Evolutionary conservation across 2,888 invertebrate species (phyloP), one percentile per base, ranked within the genome.

Genomic region (Pseudanteris insignis): DNA sequence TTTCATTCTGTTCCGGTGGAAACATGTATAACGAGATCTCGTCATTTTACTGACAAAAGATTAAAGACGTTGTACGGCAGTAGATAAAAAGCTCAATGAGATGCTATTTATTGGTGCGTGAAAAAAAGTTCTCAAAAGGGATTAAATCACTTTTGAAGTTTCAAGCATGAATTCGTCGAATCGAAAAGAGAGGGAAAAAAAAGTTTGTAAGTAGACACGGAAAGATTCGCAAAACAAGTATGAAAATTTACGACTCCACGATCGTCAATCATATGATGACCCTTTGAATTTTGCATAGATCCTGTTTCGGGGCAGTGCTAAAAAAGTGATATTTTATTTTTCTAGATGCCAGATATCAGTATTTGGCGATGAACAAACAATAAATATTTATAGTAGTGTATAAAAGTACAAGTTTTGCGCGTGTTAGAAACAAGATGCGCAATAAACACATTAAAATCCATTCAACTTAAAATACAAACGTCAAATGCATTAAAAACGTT

Each of bases 351-450:
- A 43, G 50, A 46, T 51, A n/a, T n/a, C n/a, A 44, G 32, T 59
- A 53, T 53, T 60, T 60, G 60, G 60, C 60, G 53, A 60, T 60
- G 48, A 53, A 43, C 47, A 53, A 53, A 60, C 47, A 60, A 60
- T 60, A 53, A 60, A 53, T 60, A 60, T 60, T 60, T 46, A 60
- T 53, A 60, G 34, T 60, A 41, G 60, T 60, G 60, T 60, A 60
- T 60, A 60, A 60, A 60, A 60, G 60, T 60, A 60, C 60, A 60
- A 60, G 60, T 60, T 59, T 60, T 47, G 53, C 60, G 53, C 53
- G 47, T 53, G 53, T 60, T 40, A 18, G 53, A 60, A 60, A 53
- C 47, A 60, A 60, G 53, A 60, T 60, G 48, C 48, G 60, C 53
- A 60, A 60, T 60, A 60, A 60, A 60, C 53, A 59, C 53, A 53